Base-by-base conservation (phyloP, 2,888 invertebrate genomes). In the Cephus sareptanus region DNA sequence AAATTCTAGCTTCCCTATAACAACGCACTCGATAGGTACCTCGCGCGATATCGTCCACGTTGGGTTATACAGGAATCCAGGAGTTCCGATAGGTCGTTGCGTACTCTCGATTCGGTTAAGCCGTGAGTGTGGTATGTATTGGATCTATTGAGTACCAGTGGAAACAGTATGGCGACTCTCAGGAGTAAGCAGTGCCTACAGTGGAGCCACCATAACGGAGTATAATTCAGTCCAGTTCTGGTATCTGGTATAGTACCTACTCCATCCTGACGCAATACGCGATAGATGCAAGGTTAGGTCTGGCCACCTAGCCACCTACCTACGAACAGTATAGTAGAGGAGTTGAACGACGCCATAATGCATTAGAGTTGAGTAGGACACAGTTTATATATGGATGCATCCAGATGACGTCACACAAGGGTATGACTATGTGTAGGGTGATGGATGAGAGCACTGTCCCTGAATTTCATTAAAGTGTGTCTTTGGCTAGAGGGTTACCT, bases 141-240 rank as follows among this genome's bases (percentile, higher is more conserved):
- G 86, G 86, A 84, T 84, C 84, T 87, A 88, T 88, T 86, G 88
- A 89, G 86, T 87, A 84, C 81, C 84, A 81, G 77, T 78, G 80
- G 81, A 69, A 79, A 81, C 76, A 80, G 82, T 79, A 83, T 80
- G 78, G 77, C 86, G 79, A 81, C 83, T 80, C 77, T 81, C 80
- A 81, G 81, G 82, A 85, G 11, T 37, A 35, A 69, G 76, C 76
- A 83, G 83, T 79, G 83, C 77, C 85, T 85, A 87, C 85, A 84
- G 85, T 85, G 83, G 85, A 86, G 85, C 81, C 85, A 87, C 86
- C 87, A 89, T 89, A 89, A 88, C 88, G 84, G 86, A 87, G 85
- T 87, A 88, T 90, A 89, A 90, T 89, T 90, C 88, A 89, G 87
- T 85, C 84, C 84, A 83, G 85, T 85, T 87, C 86, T 85, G 86